Conservation (phyloP, 2,888 invertebrate genomes). For the Drosophila cognata region DNA sequence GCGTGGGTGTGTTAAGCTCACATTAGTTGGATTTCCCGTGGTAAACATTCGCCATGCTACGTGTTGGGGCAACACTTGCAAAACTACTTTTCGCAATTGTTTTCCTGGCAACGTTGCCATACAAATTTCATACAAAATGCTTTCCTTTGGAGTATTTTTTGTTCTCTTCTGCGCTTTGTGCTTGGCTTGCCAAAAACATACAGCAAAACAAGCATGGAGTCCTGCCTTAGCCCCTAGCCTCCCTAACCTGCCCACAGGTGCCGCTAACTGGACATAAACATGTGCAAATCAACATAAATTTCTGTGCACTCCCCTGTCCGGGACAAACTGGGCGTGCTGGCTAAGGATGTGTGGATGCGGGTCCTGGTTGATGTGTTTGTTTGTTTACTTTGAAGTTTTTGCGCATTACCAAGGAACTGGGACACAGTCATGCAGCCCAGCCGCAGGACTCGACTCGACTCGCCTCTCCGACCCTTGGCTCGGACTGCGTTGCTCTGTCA, state of each 20-base stretch:
- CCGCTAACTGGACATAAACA: slow-evolving; percentile 78
- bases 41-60: slow-evolving; percentile 66
- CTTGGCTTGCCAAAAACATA: slow-evolving; percentile 69
- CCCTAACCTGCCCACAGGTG: slow-evolving; percentile 54
- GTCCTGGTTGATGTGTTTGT: slow-evolving; percentile 73
- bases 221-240: background rate
- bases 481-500: slow-evolving; percentile 64
- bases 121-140: slow-evolving; percentile 57
- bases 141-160: slow-evolving; percentile 4
- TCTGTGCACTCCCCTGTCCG: slow-evolving; percentile 36
- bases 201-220: slow-evolving; percentile 63
- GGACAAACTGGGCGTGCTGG: background rate
- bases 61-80: slow-evolving; percentile 56
- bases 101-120: slow-evolving; percentile 72
- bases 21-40: slow-evolving; percentile 72
- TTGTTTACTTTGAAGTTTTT: slow-evolving; percentile 79
- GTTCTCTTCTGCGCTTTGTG: slow-evolving; percentile 31
- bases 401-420: slow-evolving; percentile 70
- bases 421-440: slow-evolving; percentile 58
- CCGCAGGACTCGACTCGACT: slow-evolving; percentile 38
- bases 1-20: slow-evolving; percentile 43
- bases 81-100: slow-evolving; percentile 79
- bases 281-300: slow-evolving; percentile 80
- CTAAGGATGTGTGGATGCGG: slow-evolving; percentile 8
- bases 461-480: background rate